These are phyloP conservation scores for Acrossocheilus wenchowensis DNA, from an alignment of 2,797 vertebrate species.

Conservation along the genomic window DNA sequence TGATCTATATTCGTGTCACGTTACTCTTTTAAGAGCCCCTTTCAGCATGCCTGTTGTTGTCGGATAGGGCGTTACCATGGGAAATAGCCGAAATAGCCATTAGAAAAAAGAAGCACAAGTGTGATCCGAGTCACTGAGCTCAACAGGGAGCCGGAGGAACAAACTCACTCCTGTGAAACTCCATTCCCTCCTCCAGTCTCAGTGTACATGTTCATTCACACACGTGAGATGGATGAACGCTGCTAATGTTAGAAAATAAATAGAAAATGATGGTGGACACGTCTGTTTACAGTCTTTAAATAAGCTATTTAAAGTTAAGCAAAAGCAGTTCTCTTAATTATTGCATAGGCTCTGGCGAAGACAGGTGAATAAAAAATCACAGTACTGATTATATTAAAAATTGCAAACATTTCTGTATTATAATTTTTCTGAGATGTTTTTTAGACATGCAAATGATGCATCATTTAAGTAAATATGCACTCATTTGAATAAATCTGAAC, in stretches of 20 bases:
- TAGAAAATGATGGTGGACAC: not conserved
- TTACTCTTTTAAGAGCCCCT: constrained; percentile 50
- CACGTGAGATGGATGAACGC: not conserved
- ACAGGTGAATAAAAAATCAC: too few relatives aligned
- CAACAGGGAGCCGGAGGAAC: constrained; percentile 44
- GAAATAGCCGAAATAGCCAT: constrained; percentile 64
- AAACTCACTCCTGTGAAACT: constrained; percentile 54
- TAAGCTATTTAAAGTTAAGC: not conserved
- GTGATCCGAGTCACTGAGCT: constrained; percentile 51
- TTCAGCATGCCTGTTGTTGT: constrained; percentile 56
- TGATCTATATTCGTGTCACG: constrained; percentile 59
- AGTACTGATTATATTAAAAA: too few relatives aligned
- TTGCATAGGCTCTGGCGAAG: too few relatives aligned
- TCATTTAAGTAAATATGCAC: not conserved
- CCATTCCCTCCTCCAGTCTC: constrained; percentile 6
- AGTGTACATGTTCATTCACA: not conserved
- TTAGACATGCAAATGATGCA: not conserved
- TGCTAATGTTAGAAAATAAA: not conserved
- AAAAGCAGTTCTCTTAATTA: not conserved
- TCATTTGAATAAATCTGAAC: not conserved
- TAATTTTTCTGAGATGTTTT: not conserved
- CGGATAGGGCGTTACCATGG: constrained; percentile 61
- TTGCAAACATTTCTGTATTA: not conserved
- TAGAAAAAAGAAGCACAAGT: constrained; percentile 44
- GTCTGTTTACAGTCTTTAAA: not conserved